Evolutionary conservation across 2,888 invertebrate species (phyloP).

Genomic region (Blastobasis adustella): DNA sequence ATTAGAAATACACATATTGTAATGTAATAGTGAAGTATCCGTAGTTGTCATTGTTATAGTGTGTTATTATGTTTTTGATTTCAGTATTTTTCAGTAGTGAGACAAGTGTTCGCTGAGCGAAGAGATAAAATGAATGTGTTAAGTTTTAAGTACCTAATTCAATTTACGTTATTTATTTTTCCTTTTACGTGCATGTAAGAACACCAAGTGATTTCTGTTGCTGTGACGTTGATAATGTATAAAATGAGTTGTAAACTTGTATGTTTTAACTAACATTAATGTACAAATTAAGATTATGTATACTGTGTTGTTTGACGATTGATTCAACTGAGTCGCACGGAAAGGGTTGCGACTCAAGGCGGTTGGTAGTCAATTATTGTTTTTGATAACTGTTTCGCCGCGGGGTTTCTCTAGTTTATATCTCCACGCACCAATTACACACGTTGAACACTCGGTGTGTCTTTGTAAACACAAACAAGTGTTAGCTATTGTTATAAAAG

Average conservation of each 20-base stretch:
- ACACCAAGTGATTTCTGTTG: conserved; percentile 67
- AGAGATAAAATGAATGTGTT: conserved; percentile 17
- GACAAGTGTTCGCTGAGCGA: conserved; percentile 59
- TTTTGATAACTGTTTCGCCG: too few species aligned
- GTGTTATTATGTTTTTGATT: conserved; percentile 27
- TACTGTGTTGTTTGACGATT: background rate
- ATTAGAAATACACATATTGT: background rate
- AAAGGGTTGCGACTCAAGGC: too few species aligned
- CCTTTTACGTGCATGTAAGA: conserved; percentile 42
- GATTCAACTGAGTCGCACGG: too few species aligned
- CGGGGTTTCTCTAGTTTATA: too few species aligned
- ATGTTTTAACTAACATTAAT: conserved; percentile 14
- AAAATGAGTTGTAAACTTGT: background rate
- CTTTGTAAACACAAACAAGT: too few species aligned
- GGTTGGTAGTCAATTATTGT: too few species aligned
- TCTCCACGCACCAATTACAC: too few species aligned
- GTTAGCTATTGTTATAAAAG: too few species aligned
- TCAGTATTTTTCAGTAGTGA: conserved; percentile 49
- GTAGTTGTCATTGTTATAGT: background rate
- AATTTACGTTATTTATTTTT: conserved; percentile 36
- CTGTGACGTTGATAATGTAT: conserved; percentile 48
- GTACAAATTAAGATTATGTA: conserved; percentile 9
- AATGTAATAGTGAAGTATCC: conserved; percentile 1
- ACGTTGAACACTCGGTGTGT: too few species aligned
- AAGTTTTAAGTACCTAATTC: conserved; percentile 34